Percentiles rank a stretch among this genome's conserved stretches.
phyloP scores from a whole-genome alignment of 2,797 vertebrate species.

The Rhynchonycteris naso region DNA sequence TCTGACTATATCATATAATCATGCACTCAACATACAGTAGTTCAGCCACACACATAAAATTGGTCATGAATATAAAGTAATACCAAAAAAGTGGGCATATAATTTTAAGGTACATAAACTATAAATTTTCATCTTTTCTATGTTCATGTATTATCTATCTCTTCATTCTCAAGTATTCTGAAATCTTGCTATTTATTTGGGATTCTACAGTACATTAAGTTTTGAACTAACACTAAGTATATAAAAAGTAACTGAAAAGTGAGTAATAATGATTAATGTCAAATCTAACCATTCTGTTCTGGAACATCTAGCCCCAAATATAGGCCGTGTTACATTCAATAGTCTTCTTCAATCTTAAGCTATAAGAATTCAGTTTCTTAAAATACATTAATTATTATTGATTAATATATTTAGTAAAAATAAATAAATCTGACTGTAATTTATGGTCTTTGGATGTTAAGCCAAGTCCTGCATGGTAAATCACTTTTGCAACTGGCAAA shows the following conservation, averaged over 20 bases:
- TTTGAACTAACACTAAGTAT: conserved; percentile 27
- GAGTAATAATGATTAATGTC: conserved; percentile 56
- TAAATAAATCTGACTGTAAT: conserved; percentile 56
- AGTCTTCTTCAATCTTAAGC: conserved; percentile 25
- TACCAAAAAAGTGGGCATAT: not conserved
- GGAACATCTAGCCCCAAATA: conserved; percentile 67
- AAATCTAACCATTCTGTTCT: conserved; percentile 42
- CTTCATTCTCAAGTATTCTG: conserved; percentile 12
- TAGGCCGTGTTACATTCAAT: conserved; percentile 48
- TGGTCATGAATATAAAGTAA: conserved; percentile 26
- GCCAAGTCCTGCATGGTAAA: conserved; percentile 50
- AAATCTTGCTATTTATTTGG: conserved; percentile 47
- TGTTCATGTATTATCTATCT: conserved; percentile 15
- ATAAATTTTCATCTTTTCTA: conserved; percentile 22
- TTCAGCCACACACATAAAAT: not conserved
- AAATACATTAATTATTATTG: no score
- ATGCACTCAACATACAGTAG: not conserved
- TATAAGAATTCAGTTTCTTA: conserved; percentile 68
- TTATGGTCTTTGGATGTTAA: conserved; percentile 41
- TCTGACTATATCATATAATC: not conserved
- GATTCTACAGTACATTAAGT: conserved; percentile 25
- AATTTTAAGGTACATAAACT: conserved; percentile 53
- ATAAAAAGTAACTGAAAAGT: conserved; percentile 60
- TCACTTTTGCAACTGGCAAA: conserved; percentile 62
- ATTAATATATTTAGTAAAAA: conserved; percentile 64